Evolutionary conservation across 2,888 invertebrate species (phyloP), one percentile per base, ranked within the genome.

Genomic region (Eupelmus urozonus): DNA sequence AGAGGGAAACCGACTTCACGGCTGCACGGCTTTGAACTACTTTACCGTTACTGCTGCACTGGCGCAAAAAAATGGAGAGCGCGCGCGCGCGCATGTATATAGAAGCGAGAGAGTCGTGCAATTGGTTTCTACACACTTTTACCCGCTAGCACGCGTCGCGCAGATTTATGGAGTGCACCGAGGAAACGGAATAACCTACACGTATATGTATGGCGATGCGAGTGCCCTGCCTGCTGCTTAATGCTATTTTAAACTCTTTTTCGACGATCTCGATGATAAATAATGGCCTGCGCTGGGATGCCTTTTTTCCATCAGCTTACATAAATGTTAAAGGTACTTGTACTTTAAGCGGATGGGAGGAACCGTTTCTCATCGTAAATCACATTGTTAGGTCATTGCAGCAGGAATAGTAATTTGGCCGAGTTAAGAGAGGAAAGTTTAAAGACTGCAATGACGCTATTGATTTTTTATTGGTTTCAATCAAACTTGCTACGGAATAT

Each of bases 11-110:
- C n/a, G 62, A 62, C 76, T 65, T 63, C 70, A 63, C 55, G 65
- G 55, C 55, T 60, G 70, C 74, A 45, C 60, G 75, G 78, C 78
- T 75, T 78, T 78, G 70, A 78, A 70, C 78, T 75, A 74, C 70
- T 75, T 75, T 27, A n/a, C n/a, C n/a, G 70, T 16, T 40, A 16
- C n/a, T n/a, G 34, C 45, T 16, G 51, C 13, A 18, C n/a, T 18
- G 51, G n/a, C 42, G 29, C n/a, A 66, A 49, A 45, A 27, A 73
- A 45, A 45, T 18, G 49, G 57, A 70, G 74, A 69, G 73, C 20
- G 25, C 4, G 16, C 18, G 16, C 13, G 29, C 34, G 27, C 34
- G 23, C 66, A 59, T 45, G 20, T 53, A 16, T 53, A 16, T 40
- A 27, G n/a, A 20, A 11, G 20, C 25, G 29, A 9, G n/a, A 7